Base-by-base conservation (phyloP, 2,113 vertebrate species). In the Semnornis frantzii region DNA sequence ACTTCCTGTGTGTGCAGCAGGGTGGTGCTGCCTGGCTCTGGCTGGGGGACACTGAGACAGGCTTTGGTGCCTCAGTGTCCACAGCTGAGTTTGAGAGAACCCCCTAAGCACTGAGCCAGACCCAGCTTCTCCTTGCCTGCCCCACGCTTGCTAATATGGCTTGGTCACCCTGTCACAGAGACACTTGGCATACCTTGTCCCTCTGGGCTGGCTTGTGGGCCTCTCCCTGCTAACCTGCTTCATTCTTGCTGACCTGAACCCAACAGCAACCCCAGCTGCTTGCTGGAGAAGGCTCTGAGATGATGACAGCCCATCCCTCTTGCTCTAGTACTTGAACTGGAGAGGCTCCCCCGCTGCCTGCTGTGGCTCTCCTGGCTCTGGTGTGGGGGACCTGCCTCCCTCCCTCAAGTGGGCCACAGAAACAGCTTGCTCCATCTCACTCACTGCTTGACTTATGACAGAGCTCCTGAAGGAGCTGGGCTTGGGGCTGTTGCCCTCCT, bases 1-100 rank as follows among this genome's bases (percentile, higher is more conserved):
- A 28, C 5, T 15, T 5, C 0, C 24, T 3, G 18, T 5, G 16
- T 2, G 0, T 6, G 57, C 52, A 28, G 9, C 1, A 6, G 48
- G 3, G 3, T 2, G 2, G 30, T 5, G 20, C 44, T 52, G 50
- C 50, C 50, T 13, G 23, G 50, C 50, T 52, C 21, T 59, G 74
- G n/a, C 48, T 10, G 10, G 62, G 54, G 34, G 46, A 12, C 5
- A 5, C 9, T 2, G 46, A 71, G n/a, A 20, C 21, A 13, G 44
- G 6, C 7, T 13, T 25, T 24, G 27, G 50, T 39, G 64, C 74
- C 1, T 15, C 13, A 0, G 46, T 13, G 46, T 12, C n/a, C 7
- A 1, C 31, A 14, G 59, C 46, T 16, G 15, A 4, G 28, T 21
- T n/a, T 17, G 64, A 21, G 65, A 66, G 44, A 63, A 42, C n/a